Evolutionary conservation across 2,888 invertebrate genomes (phyloP).

Genomic region (Cerceris rybyensis): DNA sequence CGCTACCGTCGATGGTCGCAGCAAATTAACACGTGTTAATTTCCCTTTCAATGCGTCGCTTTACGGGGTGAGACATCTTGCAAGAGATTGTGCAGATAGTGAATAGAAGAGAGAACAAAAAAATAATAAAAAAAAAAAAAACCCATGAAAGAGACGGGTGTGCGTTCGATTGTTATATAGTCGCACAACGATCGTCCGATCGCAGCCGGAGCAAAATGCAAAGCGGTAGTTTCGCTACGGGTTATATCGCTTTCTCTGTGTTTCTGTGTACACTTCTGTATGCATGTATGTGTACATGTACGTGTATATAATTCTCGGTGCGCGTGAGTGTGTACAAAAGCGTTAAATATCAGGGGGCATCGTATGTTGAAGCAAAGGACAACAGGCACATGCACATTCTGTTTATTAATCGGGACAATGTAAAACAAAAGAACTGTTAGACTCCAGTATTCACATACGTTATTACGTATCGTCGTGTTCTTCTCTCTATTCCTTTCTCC

Average conservation of each 20-base stretch:
- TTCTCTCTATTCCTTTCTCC: conserved; percentile 54
- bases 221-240: conserved; percentile 64
- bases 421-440: conserved; percentile 79
- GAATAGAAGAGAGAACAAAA: conserved; percentile 30
- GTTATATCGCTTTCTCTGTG: background rate
- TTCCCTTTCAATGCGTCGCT: conserved; percentile 19
- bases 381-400: conserved; percentile 82
- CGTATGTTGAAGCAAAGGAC: conserved; percentile 76
- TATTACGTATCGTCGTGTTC: conserved; percentile 62
- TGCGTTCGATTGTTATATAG: conserved; percentile 1
- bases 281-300: background rate
- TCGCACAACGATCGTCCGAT: conserved; percentile 53
- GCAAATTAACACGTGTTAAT: conserved; percentile 78
- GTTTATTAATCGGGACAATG: conserved; percentile 81
- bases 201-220: conserved; percentile 77
- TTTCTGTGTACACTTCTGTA: conserved; percentile 9
- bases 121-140: conserved; percentile 1
- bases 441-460: conserved; percentile 68
- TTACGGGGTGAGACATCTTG: conserved; percentile 9
- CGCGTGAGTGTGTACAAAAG: conserved; percentile 38
- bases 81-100: conserved; percentile 27
- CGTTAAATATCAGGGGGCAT: conserved; percentile 64
- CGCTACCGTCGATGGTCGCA: conserved; percentile 71
- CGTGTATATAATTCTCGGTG: background rate
- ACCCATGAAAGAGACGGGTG: background rate